Evolutionary conservation across 2,888 invertebrate genomes (phyloP).

Genomic region (Leucophenga maculata): DNA sequence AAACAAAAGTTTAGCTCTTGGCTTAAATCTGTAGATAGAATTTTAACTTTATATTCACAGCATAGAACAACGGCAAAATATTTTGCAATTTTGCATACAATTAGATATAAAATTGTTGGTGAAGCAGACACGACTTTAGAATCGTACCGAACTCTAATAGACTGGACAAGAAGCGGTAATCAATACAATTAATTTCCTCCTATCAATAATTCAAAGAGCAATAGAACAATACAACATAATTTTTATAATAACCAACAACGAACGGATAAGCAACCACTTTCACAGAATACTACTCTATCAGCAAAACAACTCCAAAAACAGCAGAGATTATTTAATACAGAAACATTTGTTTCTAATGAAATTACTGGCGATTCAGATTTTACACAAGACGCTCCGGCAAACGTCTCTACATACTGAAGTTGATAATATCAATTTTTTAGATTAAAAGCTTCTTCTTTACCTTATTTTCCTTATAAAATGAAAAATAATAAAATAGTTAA

Average conservation of each 20-base stretch:
- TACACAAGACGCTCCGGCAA: neutral
- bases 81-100: no score
- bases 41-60: no score
- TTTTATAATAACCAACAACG: conserved; percentile 4
- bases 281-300: neutral
- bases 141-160: no score
- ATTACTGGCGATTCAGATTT: neutral
- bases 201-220: neutral
- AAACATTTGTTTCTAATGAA: neutral
- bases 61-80: no score
- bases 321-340: conserved; percentile 9
- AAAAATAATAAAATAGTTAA: conserved; percentile 4
- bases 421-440: conserved; percentile 7
- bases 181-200: neutral
- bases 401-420: no score
- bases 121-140: no score
- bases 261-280: neutral
- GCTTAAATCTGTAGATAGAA: no score
- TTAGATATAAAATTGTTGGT: no score
- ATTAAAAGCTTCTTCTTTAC: conserved; percentile 5
- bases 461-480: neutral
- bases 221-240: neutral
- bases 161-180: no score
- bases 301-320: neutral
- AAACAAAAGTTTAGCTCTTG: no score